Conservation (phyloP, 2,888 invertebrate genomes). For the Synanthedon vespiformis region DNA sequence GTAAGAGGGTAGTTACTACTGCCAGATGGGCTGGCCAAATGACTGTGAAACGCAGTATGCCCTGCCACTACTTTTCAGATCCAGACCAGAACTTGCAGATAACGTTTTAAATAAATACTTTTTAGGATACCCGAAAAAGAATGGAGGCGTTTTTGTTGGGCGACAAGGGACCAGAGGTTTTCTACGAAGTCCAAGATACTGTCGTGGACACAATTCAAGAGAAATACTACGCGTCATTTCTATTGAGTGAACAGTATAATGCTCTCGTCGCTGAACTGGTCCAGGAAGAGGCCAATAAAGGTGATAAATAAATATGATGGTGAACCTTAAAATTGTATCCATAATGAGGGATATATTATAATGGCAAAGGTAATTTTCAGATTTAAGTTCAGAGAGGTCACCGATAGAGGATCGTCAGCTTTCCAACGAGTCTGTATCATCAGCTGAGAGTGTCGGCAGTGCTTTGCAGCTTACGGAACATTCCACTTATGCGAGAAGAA, state of each 20-base stretch:
- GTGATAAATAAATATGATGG: constrained; percentile 27
- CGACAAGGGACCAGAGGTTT: constrained; percentile 88
- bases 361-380: no score
- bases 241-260: constrained; percentile 87
- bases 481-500: constrained; percentile 83
- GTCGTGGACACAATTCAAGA: constrained; percentile 85
- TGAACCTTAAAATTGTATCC: no score
- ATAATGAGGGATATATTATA: no score
- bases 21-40: no score
- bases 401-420: constrained; percentile 69
- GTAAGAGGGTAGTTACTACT: no score
- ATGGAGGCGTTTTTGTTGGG: constrained; percentile 91
- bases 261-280: constrained; percentile 76
- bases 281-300: constrained; percentile 69
- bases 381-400: constrained; percentile 38
- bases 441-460: constrained; percentile 56
- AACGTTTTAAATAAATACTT: background rate
- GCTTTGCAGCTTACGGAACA: constrained; percentile 81
- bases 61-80: no score
- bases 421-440: constrained; percentile 65
- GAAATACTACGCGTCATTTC: constrained; percentile 89
- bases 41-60: no score
- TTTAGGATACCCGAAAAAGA: constrained; percentile 77
- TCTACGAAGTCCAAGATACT: constrained; percentile 86
- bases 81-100: no score